Base-by-base conservation (phyloP, 2,888 invertebrate genomes). In the Malthinus seriepunctatus region DNA sequence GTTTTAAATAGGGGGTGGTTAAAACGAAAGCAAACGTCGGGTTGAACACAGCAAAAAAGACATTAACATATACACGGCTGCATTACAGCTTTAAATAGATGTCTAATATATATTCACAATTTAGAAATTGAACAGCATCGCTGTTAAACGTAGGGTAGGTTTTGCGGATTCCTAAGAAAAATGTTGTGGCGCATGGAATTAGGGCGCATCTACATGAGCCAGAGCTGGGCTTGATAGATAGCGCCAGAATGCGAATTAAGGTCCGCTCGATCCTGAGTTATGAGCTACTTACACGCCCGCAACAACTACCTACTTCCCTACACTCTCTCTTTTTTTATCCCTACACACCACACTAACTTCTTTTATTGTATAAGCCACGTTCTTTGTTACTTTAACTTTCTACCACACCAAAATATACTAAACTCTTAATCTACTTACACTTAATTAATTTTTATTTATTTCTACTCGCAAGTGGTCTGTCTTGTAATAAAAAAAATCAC, bases 201-300 rank as follows among this genome's bases (percentile, higher is more conserved):
- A 68, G 65, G 57, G 63, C 51, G 63, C 59, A 69, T 68, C 61
- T 66, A 69, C 64, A 66, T 66, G 64, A 62, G 59, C 63, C 63
- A 67, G 64, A 63, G 64, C 71, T 73, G 72, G 67, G 56, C 59
- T 69, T 73, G 73, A 73, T 72, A 73, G 73, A 72, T 73, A 73
- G 72, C 67, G 63, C 56, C 63, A 63, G 67, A 67, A 69, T 67
- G 65, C 63, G 71, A 71, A 73, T 70, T 70, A 67, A 67, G 69
- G 66, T 68, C 64, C 56, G 60, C 63, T 67, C 71, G 69, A 73
- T 73, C 72, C 72, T 73, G 70, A 73, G 65, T 72, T 72, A 73
- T 71, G 66, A 69, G 56, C 68, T 68, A 65, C 68, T 71, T 71
- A 71, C 71, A 68, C 68, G 66, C 65, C 68, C 67, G 68, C 65